These are phyloP conservation scores for Microtus pennsylvanicus DNA, from an alignment of 2,113 vertebrate genomes.

Conservation along the genomic window DNA sequence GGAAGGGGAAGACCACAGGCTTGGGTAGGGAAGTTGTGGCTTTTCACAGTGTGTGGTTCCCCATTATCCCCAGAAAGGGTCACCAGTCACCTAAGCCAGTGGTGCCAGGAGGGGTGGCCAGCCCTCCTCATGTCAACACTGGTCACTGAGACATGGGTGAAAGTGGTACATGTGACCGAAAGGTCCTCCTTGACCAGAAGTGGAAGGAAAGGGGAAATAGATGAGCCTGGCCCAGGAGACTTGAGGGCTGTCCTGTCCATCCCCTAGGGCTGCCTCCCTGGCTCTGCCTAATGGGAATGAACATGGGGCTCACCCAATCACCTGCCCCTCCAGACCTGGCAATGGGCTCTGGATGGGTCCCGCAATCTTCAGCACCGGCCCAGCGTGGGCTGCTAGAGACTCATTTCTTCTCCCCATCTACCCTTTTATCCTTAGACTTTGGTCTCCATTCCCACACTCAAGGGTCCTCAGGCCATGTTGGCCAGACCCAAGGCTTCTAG, in stretches of 20 bases:
- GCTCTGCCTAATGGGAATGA: not conserved
- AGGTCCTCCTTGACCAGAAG: too few relatives aligned
- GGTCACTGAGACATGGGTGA: not conserved
- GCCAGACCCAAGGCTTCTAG: not conserved
- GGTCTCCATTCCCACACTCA: not conserved
- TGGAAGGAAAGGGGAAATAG: not conserved
- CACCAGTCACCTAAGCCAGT: not conserved
- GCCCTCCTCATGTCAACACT: not conserved
- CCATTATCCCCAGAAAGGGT: fast-evolving
- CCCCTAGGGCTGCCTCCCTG: not conserved
- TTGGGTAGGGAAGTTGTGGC: slow-evolving; percentile 28
- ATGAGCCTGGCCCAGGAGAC: not conserved
- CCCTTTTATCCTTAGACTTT: not conserved
- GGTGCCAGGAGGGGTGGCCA: not conserved
- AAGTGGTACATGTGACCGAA: not conserved
- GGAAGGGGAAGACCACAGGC: slow-evolving; percentile 15
- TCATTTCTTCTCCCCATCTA: not conserved
- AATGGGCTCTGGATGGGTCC: not conserved
- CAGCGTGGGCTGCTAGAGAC: not conserved
- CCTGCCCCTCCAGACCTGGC: not conserved
- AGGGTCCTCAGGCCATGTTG: not conserved
- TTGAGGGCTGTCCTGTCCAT: not conserved
- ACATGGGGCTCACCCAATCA: not conserved
- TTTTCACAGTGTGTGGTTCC: not conserved
- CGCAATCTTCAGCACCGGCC: not conserved